Evolutionary conservation across 2,113 vertebrate species (phyloP).

Genomic region (Platysteira castanea): DNA sequence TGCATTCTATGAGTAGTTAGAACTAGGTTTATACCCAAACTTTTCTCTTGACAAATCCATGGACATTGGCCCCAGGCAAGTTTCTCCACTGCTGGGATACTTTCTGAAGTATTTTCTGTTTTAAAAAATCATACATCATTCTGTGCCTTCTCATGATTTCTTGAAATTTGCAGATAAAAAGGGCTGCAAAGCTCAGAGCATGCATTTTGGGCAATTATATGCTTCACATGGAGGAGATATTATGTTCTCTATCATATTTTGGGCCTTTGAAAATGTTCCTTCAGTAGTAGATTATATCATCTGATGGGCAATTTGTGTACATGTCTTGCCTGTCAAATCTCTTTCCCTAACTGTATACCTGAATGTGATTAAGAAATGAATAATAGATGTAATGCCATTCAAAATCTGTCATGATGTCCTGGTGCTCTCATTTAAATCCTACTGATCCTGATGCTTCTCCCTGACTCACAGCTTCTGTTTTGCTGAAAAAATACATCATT

Average conservation of each 20-base stretch:
- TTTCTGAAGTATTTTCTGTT: not conserved
- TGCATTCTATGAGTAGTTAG: not conserved
- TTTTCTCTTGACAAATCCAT: not conserved
- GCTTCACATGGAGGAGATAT: not conserved
- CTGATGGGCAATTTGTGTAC: conserved; percentile 32
- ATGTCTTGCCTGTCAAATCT: conserved; percentile 12
- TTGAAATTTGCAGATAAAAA: conserved; percentile 41
- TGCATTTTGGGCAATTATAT: not conserved
- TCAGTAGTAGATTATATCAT: conserved; percentile 28
- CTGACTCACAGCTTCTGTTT: not conserved
- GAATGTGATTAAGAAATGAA: conserved; percentile 46
- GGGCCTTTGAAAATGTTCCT: not conserved
- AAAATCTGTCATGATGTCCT: conserved; percentile 7
- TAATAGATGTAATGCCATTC: conserved; percentile 46
- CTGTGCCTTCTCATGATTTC: not conserved
- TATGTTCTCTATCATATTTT: conserved; percentile 20
- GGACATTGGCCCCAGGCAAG: not conserved
- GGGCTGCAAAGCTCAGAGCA: not conserved
- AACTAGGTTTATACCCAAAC: not conserved
- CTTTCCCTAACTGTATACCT: conserved; percentile 25
- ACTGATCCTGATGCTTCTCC: not conserved
- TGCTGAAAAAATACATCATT: not conserved
- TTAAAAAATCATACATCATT: not conserved
- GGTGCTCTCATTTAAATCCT: not conserved
- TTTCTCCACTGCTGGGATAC: not conserved